Base-by-base conservation (phyloP, 2,888 invertebrate species). In the Dermolepida albohirtum region DNA sequence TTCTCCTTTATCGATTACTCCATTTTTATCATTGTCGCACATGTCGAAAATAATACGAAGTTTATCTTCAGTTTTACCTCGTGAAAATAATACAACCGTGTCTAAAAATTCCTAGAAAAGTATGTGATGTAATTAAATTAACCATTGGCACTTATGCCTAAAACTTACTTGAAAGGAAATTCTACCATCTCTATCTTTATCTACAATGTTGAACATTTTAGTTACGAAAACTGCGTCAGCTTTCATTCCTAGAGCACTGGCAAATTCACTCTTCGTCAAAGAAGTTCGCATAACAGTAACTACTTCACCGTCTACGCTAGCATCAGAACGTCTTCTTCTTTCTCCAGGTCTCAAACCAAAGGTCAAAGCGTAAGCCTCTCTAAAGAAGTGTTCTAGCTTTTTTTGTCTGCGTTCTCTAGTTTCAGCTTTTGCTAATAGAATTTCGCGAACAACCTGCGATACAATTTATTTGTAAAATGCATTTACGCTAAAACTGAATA, bases 151-250 rank as follows among this genome's bases (percentile, higher is more conserved):
- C 11, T 44, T 44, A 44, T n/a, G 47, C 43, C n/a, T 52, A 7
- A 65, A 54, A 17, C 34, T 73, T 84, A 90, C 94, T 85, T 94
- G 94, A 81, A 98, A 98, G 4, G 95, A 96, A 75, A 98, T 97
- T 70, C 95, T 87, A 1, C 97, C 96, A 82, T 96, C 96, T 68
- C 94, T 89, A 79, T 96, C 96, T 80, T 96, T 96, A 81, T 97
- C 97, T 0, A 97, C 96, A 77, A 97, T 96, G 77, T 97, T 96
- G 81, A 98, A 98, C 97, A 98, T 97, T 84, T 96, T 95, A 77
- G 94, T 91, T 0, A 98, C 97, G 80, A 98, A 98, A 64, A 97
- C 92, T 17, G 96, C 97, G 77, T 96, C 95, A 0, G 94, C 87
- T 80, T 93, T 93, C 98, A 98, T 98, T 43, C 97, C 98, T 4